Evolutionary conservation across 2,797 vertebrate species (phyloP), one percentile per base, ranked within the genome.

Genomic region (Sebastolobus altivelis): DNA sequence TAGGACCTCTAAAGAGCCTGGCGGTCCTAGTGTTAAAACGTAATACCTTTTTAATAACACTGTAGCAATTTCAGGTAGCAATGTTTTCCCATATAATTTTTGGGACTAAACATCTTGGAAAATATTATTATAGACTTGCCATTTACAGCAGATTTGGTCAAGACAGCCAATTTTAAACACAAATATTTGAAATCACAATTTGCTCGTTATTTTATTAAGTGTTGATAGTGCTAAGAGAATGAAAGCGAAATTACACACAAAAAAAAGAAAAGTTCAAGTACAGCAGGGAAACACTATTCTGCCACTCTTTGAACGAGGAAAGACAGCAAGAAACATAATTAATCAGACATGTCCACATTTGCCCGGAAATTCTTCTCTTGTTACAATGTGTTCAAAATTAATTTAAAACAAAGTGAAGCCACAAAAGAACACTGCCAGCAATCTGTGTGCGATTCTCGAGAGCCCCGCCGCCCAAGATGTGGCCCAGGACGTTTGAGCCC

Each of bases 401-500:
- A 72, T 76, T 80, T 61, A 59, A 76, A 72, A 86, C 56, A 81
- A 92, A 86, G 65, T 71, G 14, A 81, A 73, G 72, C 40, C 70
- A 49, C 55, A 70, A 72, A 87, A 86, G 54, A 83, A 80, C 62
- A 84, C 65, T 66, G 58, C 35, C 46, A 71, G 59, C 72, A 67
- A 84, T 85, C 78, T 68, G 78, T 29, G 27, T 37, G 16, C 6
- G 33, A 80, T 77, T 86, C 88, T 82, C 78, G 4, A 69, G 75
- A 87, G 84, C 68, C 40, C 52, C 31, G 29, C 58, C 31, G 33
- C 60, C 85, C 71, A 87, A 74, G 72, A 87, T 82, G 77, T 40
- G 75, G 74, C 81, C 72, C 79, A 56, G 56, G 83, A 90, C 43
- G 33, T 82, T 84, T 80, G 76, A 86, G 82, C 70, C 66, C 73